phyloP scores from a whole-genome alignment of 2,113 vertebrate genomes.

The Hystrix cristata region DNA sequence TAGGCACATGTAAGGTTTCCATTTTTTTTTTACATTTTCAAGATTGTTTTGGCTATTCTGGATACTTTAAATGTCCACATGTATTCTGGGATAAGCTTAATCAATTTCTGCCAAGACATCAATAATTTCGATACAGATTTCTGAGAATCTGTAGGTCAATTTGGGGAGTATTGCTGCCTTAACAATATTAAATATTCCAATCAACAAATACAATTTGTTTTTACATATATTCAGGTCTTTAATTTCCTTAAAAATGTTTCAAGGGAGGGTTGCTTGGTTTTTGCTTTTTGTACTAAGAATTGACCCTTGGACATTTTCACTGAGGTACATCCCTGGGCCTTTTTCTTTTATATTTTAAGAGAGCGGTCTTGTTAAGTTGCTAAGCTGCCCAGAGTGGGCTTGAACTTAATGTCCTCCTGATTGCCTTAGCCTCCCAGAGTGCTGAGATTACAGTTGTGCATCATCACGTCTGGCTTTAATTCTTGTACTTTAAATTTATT shows the following conservation, averaged over 20 bases:
- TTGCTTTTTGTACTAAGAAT: background rate
- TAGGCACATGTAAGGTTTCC: background rate
- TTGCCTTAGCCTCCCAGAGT: too few species aligned
- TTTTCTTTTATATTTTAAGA: too few species aligned
- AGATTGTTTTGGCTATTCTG: slow-evolving; percentile 7
- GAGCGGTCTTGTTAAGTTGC: too few species aligned
- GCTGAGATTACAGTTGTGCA: too few species aligned
- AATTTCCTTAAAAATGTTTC: background rate
- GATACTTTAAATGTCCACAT: background rate
- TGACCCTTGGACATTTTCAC: too few species aligned
- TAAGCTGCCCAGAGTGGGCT: too few species aligned
- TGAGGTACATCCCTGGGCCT: too few species aligned
- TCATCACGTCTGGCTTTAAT: background rate
- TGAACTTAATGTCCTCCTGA: too few species aligned
- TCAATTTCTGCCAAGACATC: background rate
- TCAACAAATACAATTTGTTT: background rate
- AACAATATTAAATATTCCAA: background rate
- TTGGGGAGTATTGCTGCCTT: background rate
- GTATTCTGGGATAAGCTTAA: background rate
- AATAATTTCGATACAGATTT: background rate
- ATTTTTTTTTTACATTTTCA: slow-evolving; percentile 21
- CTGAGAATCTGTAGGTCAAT: background rate
- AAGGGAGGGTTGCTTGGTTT: background rate
- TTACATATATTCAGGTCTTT: background rate
- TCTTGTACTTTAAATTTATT: background rate